Conservation (phyloP, 2,113 vertebrate species). For the Panthera leo region DNA sequence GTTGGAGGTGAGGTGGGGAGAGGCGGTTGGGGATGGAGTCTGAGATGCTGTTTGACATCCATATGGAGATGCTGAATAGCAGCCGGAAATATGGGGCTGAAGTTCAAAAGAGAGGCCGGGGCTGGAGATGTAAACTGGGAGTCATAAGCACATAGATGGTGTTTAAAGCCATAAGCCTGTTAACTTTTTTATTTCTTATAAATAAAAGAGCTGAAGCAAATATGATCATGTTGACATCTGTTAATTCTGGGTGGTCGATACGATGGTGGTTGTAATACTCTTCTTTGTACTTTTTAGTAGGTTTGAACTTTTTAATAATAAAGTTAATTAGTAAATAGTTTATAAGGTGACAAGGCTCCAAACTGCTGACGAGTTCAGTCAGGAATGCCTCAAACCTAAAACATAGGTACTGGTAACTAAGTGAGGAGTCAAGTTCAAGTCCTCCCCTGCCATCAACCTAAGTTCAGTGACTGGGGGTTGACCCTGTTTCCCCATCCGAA, state of each 20-base stretch:
- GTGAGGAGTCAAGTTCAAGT: not conserved
- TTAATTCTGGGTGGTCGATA: constrained; percentile 9
- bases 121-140: not conserved
- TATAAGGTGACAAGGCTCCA: constrained; percentile 2
- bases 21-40: rapidly evolving
- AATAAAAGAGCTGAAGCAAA: constrained; percentile 41
- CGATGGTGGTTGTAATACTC: not conserved
- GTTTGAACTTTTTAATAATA: constrained; percentile 53
- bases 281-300: constrained; percentile 34
- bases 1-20: not conserved
- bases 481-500: not conserved
- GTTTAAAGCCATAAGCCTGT: constrained; percentile 7
- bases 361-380: not conserved
- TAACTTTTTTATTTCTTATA: constrained; percentile 43
- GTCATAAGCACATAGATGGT: not conserved
- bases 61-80: rapidly evolving
- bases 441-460: not conserved
- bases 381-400: not conserved
- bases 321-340: constrained; percentile 36
- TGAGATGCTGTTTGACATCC: not conserved
- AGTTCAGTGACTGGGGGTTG: not conserved
- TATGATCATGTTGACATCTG: not conserved
- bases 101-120: not conserved
- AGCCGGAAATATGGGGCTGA: not conserved
- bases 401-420: rapidly evolving